Evolutionary conservation across 2,113 vertebrate genomes (phyloP).

Genomic region (Oncorhynchus gorbuscha): DNA sequence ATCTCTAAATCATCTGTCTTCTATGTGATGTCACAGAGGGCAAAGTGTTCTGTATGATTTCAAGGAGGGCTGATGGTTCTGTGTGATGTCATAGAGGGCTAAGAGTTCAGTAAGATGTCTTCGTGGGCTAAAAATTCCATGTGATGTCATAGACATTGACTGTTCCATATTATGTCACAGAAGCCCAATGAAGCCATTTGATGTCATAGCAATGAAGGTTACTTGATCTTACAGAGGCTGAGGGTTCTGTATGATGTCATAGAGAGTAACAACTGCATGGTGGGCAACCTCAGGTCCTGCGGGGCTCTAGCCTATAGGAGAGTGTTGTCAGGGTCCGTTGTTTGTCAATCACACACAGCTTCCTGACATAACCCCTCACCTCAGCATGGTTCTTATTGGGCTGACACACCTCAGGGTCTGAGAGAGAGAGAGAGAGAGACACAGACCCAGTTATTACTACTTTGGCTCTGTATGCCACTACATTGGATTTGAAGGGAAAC

Average conservation of each 20-base stretch:
- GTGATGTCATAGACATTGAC: too few relatives aligned
- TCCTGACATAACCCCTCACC: conserved; percentile 91
- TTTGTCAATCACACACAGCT: conserved; percentile 98
- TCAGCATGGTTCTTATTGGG: conserved; percentile 96
- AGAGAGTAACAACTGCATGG: background rate
- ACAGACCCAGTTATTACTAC: too few relatives aligned
- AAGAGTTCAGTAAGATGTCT: too few relatives aligned
- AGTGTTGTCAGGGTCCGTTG: conserved; percentile 97
- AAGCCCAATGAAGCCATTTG: too few relatives aligned
- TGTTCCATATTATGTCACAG: too few relatives aligned
- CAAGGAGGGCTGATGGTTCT: too few relatives aligned
- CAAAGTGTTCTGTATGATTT: too few relatives aligned
- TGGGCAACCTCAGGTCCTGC: conserved; percentile 78
- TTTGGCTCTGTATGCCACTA: too few relatives aligned
- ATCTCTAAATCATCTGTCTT: background rate
- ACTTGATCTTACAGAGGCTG: background rate
- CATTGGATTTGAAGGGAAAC: too few relatives aligned
- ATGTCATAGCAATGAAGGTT: too few relatives aligned
- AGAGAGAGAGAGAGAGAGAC: conserved; percentile 15
- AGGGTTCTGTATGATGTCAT: background rate
- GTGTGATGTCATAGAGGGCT: too few relatives aligned
- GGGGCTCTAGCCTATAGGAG: conserved; percentile 94
- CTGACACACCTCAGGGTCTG: conserved; percentile 89
- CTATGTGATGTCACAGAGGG: background rate
- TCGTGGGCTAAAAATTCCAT: too few relatives aligned